Evolutionary conservation across 53 echinoderm and acorn worm genomes (phyloP).

Genomic region (Mesocentrotus franciscanus): DNA sequence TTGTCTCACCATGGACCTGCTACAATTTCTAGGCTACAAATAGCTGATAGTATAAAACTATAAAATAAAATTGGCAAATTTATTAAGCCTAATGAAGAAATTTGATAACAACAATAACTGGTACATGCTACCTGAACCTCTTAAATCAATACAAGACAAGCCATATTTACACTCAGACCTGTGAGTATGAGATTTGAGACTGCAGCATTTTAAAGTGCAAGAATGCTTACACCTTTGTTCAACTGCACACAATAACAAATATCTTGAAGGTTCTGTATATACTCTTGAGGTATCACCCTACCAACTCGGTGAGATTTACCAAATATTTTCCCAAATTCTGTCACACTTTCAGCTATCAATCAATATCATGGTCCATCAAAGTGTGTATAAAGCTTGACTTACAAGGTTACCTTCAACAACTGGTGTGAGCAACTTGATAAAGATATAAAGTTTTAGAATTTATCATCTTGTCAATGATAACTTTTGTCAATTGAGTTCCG

Average conservation of each 20-base stretch:
- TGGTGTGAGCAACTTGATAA: neutral
- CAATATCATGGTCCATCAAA: neutral
- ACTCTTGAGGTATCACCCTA: neutral
- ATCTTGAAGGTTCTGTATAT: neutral
- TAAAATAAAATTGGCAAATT: neutral
- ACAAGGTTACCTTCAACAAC: neutral
- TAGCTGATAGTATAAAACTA: neutral
- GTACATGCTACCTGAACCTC: neutral
- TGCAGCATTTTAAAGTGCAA: neutral
- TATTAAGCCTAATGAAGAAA: neutral
- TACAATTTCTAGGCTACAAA: neutral
- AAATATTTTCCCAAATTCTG: neutral
- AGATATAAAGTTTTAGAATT: neutral
- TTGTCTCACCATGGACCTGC: neutral
- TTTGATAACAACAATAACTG: neutral
- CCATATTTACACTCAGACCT: neutral
- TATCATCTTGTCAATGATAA: neutral
- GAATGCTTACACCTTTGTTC: neutral
- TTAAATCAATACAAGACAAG: neutral
- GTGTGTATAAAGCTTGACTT: neutral
- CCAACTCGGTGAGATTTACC: neutral
- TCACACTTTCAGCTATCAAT: neutral
- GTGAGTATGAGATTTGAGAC: neutral
- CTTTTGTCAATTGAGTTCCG: neutral
- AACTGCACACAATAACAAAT: neutral